Evolutionary conservation across 2,888 invertebrate species (phyloP).

Genomic region (Caenorhabditis afra): DNA sequence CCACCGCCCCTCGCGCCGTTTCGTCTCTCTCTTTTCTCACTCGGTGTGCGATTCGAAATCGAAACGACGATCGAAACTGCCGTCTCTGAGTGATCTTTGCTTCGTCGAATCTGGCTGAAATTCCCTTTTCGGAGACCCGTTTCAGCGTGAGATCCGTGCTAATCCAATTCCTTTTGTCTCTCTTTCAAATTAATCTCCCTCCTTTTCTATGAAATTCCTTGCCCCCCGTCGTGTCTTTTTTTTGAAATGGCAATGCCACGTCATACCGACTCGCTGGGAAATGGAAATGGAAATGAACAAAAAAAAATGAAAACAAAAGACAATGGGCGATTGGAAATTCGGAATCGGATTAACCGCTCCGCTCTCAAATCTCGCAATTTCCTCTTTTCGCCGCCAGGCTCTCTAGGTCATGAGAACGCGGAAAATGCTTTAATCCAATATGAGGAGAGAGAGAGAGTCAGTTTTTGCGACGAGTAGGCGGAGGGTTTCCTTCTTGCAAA

Average conservation of each 20-base stretch:
- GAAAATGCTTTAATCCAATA: too few relatives aligned
- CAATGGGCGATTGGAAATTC: conserved; percentile 8
- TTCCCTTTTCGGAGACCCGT: not conserved
- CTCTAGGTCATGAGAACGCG: conserved; percentile 25
- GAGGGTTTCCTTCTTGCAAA: not conserved
- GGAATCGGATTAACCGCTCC: conserved; percentile 31
- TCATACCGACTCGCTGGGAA: conserved; percentile 4
- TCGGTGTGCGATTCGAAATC: too few relatives aligned
- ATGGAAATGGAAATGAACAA: too few relatives aligned
- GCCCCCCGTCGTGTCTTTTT: too few relatives aligned
- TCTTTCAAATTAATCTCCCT: not conserved
- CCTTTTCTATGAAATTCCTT: too few relatives aligned
- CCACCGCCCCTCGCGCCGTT: not conserved
- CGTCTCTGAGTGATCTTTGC: too few relatives aligned
- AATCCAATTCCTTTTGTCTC: not conserved
- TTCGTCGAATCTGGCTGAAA: too few relatives aligned
- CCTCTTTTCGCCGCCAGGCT: not conserved
- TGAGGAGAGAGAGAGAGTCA: not conserved
- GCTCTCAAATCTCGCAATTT: not conserved
- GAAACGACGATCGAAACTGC: too few relatives aligned
- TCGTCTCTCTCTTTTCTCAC: not conserved
- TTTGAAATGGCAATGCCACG: not conserved
- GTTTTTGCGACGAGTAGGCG: not conserved
- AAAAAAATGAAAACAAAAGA: conserved; percentile 8
- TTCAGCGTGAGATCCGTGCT: not conserved